Evolutionary conservation across 1,140 invertebrate species (phyloP), one percentile per base, ranked within the genome.

Genomic region (Agraylea sexmaculata): DNA sequence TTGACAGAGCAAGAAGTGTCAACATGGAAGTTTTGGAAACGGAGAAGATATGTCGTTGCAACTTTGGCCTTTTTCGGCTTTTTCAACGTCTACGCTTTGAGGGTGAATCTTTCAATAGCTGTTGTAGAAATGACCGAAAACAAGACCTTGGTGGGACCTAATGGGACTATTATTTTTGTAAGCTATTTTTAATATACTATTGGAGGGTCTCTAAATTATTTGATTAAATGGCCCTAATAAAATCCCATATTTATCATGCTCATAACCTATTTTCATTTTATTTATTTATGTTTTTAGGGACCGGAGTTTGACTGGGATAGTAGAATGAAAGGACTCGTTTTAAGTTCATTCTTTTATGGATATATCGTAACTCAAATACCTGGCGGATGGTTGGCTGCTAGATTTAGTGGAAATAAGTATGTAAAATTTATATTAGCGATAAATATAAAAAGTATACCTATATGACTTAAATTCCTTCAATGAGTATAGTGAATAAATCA

Each of bases 281-380:
- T 36, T 23, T 30, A 7, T 30, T 19, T 12, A 27, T 48, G 29
- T 17, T 61, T 57, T 13, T 59, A 77, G 67, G 59, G 66, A 15
- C 68, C 64, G 41, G 84, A 90, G 53, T 91, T 91, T 55, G 67
- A 77, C 32, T 92, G 87, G 88, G 75, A 78, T 51, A 75, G 77
- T 2, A 71, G 75, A 53, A 73, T 78, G 7, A 83, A 84, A 62
- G 87, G 87, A 2, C 58, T 86, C 7, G 74, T 93, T 25, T 60
- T 92, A 16, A 86, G 86, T 51, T 84, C 86, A 0, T 92, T 92
- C 64, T 93, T 91, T 59, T 86, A 83, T 51, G 82, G 82, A 5
- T 84, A 84, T 51, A 73, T 83, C 21, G 58, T 79, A 19, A 84
- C 81, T 0, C 81, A 84, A 56, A 60, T 84, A 32, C 59, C 77